Evolutionary conservation across 2,888 invertebrate genomes (phyloP).

Genomic region (Stictocephala bisonia): DNA sequence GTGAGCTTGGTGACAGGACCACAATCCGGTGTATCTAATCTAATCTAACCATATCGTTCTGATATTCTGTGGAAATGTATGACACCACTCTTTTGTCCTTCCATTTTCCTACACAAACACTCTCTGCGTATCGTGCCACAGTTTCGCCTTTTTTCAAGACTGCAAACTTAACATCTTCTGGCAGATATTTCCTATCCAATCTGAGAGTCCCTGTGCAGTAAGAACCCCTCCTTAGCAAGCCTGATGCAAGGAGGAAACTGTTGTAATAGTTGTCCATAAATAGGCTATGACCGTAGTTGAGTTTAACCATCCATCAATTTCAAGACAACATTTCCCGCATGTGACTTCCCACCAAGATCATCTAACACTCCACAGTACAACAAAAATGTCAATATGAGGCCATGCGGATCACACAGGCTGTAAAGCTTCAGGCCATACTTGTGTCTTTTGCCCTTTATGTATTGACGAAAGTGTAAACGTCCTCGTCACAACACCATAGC

Average conservation of each 20-base stretch:
- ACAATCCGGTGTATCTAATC: too few relatives aligned
- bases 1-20: too few relatives aligned
- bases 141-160: conserved; percentile 42
- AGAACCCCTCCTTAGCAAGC: background rate
- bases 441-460: too few relatives aligned
- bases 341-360: conserved; percentile 22
- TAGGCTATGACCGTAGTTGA: background rate
- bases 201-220: conserved; percentile 35
- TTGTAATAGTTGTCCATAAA: conserved; percentile 16
- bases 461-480: background rate
- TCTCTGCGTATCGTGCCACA: background rate
- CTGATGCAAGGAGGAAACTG: background rate
- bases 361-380: conserved; percentile 12
- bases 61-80: background rate
- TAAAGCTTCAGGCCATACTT: too few relatives aligned
- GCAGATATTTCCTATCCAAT: conserved; percentile 20
- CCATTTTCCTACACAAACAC: background rate
- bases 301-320: background rate
- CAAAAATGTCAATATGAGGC: background rate
- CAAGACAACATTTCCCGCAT: background rate
- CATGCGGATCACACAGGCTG: background rate
- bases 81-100: conserved; percentile 2
- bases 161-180: conserved; percentile 1
- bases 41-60: conserved; percentile 1
- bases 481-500: background rate